Evolutionary conservation across 2,113 vertebrate genomes (phyloP).

Genomic region (Eclectus roratus): DNA sequence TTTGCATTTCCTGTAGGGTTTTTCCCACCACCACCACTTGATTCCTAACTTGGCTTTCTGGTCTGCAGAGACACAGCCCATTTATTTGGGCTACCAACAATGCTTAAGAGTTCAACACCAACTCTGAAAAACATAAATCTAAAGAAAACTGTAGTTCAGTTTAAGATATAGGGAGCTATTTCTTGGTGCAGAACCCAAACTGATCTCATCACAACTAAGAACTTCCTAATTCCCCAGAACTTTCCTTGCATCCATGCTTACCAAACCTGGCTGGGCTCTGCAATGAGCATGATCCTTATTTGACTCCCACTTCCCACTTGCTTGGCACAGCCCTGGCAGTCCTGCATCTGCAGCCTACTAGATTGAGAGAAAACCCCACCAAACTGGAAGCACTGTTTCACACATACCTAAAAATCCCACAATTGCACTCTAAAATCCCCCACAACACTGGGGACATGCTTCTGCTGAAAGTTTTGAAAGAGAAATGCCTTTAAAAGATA

Average conservation of each 20-base stretch:
- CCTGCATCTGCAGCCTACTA: not conserved
- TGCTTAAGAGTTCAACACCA: rapidly evolving
- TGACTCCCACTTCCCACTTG: not conserved
- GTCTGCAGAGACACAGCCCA: not conserved
- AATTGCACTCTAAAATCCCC: not conserved
- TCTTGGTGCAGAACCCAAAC: not conserved
- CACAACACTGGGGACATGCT: not conserved
- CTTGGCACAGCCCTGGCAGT: not conserved
- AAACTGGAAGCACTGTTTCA: not conserved
- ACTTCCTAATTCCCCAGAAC: not conserved
- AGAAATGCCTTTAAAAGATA: not conserved
- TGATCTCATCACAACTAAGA: not conserved
- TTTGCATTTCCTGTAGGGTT: not conserved
- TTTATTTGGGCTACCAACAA: not conserved
- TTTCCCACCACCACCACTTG: not conserved
- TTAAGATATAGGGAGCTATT: rapidly evolving
- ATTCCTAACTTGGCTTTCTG: not conserved
- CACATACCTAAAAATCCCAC: not conserved
- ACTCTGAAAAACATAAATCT: not conserved
- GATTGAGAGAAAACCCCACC: not conserved
- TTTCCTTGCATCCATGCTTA: not conserved
- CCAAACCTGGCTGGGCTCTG: not conserved
- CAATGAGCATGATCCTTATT: not conserved
- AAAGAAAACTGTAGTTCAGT: not conserved
- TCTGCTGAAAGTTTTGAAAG: not conserved